Conservation (phyloP, 2,888 invertebrate genomes). For the Morpho achilles region DNA sequence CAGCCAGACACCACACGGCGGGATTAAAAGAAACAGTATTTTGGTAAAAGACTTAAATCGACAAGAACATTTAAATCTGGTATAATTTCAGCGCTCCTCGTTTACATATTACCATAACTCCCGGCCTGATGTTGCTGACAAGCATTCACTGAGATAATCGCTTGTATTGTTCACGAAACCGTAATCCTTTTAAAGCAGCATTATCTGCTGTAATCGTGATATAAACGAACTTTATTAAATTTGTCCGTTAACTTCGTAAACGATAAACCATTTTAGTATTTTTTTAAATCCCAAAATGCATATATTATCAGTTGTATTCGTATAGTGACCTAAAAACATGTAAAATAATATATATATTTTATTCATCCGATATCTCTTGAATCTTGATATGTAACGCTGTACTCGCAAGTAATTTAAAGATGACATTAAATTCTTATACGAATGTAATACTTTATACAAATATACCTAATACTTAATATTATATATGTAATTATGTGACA, state of each 20-base stretch:
- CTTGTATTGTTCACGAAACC: conserved; percentile 58
- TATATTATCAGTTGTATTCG: too few relatives aligned
- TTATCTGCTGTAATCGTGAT: conserved; percentile 54
- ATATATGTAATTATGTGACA: too few relatives aligned
- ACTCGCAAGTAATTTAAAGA: too few relatives aligned
- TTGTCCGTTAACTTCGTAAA: conserved; percentile 24
- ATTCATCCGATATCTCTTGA: too few relatives aligned
- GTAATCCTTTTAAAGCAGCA: conserved; percentile 62
- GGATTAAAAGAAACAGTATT: background rate
- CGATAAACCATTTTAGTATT: background rate
- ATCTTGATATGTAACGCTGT: too few relatives aligned
- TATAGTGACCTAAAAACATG: too few relatives aligned
- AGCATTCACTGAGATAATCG: conserved; percentile 64
- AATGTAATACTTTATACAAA: too few relatives aligned
- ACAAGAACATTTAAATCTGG: conserved; percentile 46
- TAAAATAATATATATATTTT: too few relatives aligned
- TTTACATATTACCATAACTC: conserved; percentile 64
- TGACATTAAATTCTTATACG: too few relatives aligned
- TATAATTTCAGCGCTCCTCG: conserved; percentile 45
- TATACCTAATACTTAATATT: too few relatives aligned
- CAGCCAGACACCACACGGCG: too few relatives aligned
- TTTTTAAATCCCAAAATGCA: background rate
- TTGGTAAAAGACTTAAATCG: conserved; percentile 41
- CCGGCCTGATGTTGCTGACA: conserved; percentile 54
- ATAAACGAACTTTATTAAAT: conserved; percentile 60